These are phyloP conservation scores for Zootermopsis nevadensis DNA, from an alignment of 2,888 invertebrate genomes.

Conservation along the genomic window DNA sequence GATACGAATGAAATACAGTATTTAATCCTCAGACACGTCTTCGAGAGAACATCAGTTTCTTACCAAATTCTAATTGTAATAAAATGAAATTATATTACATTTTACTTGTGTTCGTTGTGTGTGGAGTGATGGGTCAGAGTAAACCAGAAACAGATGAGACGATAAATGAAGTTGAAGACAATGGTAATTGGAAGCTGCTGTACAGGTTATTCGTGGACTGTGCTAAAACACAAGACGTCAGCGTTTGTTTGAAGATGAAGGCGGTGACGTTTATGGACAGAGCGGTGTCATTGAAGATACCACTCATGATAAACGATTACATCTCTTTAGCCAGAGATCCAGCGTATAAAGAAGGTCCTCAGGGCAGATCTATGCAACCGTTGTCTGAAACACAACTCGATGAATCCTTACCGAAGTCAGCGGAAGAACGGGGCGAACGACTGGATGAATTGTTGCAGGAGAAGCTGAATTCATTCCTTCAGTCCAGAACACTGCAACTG, in stretches of 20 bases:
- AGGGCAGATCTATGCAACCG: neutral
- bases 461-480: constrained; percentile 63
- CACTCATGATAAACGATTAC: constrained; percentile 49
- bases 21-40: neutral
- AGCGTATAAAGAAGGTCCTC: constrained; percentile 1
- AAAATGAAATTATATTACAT: neutral
- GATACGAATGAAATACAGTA: neutral
- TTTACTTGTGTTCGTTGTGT: constrained; percentile 18
- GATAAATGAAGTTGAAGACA: constrained; percentile 40
- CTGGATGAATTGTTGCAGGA: constrained; percentile 60
- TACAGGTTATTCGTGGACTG: constrained; percentile 43
- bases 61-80: neutral
- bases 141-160: neutral
- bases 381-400: constrained; percentile 49
- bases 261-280: constrained; percentile 50
- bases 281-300: constrained; percentile 33
- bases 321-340: constrained; percentile 49
- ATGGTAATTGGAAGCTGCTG: constrained; percentile 26
- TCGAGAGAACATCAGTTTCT: neutral
- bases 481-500: constrained; percentile 63
- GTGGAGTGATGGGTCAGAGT: neutral
- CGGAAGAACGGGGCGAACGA: constrained; percentile 44
- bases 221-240: constrained; percentile 23
- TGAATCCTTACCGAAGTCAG: constrained; percentile 46
- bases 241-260: constrained; percentile 53